Conservation (phyloP, 2,888 invertebrate genomes). For the Ecliptopera silaceata region DNA sequence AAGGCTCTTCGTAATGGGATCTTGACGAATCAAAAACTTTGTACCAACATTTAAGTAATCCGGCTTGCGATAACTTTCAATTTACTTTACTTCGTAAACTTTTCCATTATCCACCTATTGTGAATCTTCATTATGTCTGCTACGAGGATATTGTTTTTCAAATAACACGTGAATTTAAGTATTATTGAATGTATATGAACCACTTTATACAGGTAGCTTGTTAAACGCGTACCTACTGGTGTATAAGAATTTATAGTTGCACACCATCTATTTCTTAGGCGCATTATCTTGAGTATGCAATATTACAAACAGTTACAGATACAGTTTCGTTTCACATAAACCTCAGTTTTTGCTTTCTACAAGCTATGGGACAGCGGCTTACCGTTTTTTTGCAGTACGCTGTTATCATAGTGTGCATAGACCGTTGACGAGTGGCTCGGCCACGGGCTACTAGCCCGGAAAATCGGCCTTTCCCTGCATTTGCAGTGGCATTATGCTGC, state of each 20-base stretch:
- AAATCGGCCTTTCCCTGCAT: slow-evolving; percentile 71
- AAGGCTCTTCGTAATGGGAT: slow-evolving; percentile 31
- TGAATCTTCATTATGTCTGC: slow-evolving; percentile 23
- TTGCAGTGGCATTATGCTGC: slow-evolving; percentile 35
- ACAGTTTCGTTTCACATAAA: slow-evolving; percentile 22
- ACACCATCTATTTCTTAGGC: not conserved
- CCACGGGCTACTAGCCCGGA: slow-evolving; percentile 70
- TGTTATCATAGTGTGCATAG: slow-evolving; percentile 61
- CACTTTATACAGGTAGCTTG: not conserved
- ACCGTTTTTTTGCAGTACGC: slow-evolving; percentile 36
- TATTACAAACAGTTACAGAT: slow-evolving; percentile 8
- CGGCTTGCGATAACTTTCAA: slow-evolving; percentile 32
- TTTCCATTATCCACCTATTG: slow-evolving; percentile 31
- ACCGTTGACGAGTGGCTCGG: slow-evolving; percentile 64
- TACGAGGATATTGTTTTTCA: slow-evolving; percentile 24
- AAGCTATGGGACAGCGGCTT: slow-evolving; percentile 23
- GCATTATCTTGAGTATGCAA: not conserved
- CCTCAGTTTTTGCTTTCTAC: slow-evolving; percentile 25
- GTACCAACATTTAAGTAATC: slow-evolving; percentile 33
- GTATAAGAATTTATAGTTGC: not conserved
- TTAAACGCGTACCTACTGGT: not conserved
- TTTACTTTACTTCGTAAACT: slow-evolving; percentile 29
- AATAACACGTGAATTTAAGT: slow-evolving; percentile 22
- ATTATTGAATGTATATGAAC: slow-evolving; percentile 3
- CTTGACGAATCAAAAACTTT: slow-evolving; percentile 34